Base-by-base conservation (phyloP, 2,888 invertebrate species). In the Philereme transversata region DNA sequence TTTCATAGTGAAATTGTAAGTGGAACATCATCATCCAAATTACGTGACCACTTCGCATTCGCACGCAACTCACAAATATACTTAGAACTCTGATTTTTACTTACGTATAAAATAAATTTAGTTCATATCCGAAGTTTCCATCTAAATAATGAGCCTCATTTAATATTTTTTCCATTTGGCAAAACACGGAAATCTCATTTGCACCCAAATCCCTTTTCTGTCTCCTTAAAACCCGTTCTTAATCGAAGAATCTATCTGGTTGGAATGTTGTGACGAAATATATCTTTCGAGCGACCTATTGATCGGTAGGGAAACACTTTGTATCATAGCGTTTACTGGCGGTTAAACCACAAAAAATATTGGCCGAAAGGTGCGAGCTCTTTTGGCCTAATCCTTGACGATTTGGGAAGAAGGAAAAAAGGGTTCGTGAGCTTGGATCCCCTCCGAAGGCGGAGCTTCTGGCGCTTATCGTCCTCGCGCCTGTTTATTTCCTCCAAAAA, bases 331-430 rank as follows among this genome's bases (percentile, higher is more conserved):
- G 76, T 84, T 86, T 84, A 83, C 77, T 76, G 77, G 72, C 81
- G 75, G 80, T 81, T 87, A 82, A 88, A 82, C 83, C 85, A 79
- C 82, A 84, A 87, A 87, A 88, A 87, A 87, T 84, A 87, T 86
- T 86, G 83, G 81, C 77, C 83, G 81, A 84, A 90, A 90, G 88
- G 88, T 90, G 88, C 82, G 84, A 89, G 86, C 84, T 83, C 80
- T 85, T 79, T 74, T 78, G 77, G 78, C 85, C 84, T 90, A 90
- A 90, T 91, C 90, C 88, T 74, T 81, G 86, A 87, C 89, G 87
- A 91, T 91, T 91, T 90, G 86, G 83, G 83, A 87, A 89, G 87
- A 86, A 78, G 87, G 85, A 87, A 88, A 90, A 90, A 90, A 87
- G 88, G 90, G 90, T 88, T 88, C 79, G 77, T 69, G 71, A 69